A percentile compares a stretch with the other conserved stretches of the same genome.
Conservation (phyloP, 2,888 invertebrate species). For the Platypus cylindrus region DNA sequence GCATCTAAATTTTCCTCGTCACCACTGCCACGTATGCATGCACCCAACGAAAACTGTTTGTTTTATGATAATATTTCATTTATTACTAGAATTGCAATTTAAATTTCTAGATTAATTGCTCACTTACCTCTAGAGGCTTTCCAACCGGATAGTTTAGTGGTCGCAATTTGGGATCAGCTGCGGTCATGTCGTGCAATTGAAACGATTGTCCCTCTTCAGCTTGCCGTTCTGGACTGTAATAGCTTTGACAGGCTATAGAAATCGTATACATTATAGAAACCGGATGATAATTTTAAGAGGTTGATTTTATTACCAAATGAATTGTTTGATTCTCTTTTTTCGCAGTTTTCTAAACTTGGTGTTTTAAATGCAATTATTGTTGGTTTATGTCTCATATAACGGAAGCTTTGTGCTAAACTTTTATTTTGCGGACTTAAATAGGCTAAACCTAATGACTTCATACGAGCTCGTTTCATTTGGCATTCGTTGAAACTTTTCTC, state of each 20-base stretch:
- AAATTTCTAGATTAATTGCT: no score
- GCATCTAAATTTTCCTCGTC: constrained; percentile 4
- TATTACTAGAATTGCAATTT: constrained; percentile 1
- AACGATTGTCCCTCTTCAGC: constrained; percentile 50
- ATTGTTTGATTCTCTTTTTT: constrained; percentile 43
- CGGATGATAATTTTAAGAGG: no score
- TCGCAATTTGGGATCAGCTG: constrained; percentile 24
- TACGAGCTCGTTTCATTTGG: constrained; percentile 48
- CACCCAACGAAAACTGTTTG: constrained; percentile 1
- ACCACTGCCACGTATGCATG: constrained; percentile 3
- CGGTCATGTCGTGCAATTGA: constrained; percentile 23
- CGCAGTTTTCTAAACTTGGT: constrained; percentile 61
- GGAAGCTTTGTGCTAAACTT: constrained; percentile 70
- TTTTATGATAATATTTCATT: constrained; percentile 1
- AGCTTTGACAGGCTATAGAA: constrained; percentile 24
- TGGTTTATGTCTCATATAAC: constrained; percentile 83
- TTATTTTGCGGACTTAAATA: constrained; percentile 67
- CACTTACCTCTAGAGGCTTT: constrained; percentile 68
- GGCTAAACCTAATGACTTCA: constrained; percentile 52
- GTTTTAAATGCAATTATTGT: constrained; percentile 80
- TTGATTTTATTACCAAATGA: no score
- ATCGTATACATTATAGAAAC: no score
- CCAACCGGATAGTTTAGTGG: constrained; percentile 59
- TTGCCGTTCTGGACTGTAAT: constrained; percentile 36
- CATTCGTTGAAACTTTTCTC: constrained; percentile 62